phyloP scores from a whole-genome alignment of 53 echinoderm and acorn worm genomes.

The Mesocentrotus franciscanus region DNA sequence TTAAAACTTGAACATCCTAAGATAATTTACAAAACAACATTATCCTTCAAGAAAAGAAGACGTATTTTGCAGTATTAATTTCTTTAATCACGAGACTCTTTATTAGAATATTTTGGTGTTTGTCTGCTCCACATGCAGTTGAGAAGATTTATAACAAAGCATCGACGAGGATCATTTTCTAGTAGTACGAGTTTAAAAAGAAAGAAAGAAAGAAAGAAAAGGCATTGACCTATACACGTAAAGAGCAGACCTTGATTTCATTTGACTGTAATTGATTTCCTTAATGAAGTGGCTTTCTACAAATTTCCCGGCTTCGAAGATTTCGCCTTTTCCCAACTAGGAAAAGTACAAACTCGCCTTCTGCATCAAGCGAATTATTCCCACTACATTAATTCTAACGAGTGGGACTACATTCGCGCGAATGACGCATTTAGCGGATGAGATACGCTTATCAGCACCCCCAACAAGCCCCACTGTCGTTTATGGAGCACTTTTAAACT shows the following conservation, averaged over 20 bases:
- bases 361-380: constrained; percentile 45
- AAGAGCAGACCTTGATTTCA: constrained; percentile 48
- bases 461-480: not conserved
- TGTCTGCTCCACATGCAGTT: too few species aligned
- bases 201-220: not conserved
- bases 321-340: constrained; percentile 25
- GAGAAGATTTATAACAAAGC: not conserved
- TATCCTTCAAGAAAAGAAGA: not conserved
- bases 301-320: constrained; percentile 40
- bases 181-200: not conserved
- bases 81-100: too few species aligned
- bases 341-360: constrained; percentile 44
- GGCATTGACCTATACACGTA: not conserved
- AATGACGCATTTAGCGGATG: constrained; percentile 20
- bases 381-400: constrained; percentile 56
- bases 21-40: not conserved
- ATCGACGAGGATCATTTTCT: not conserved
- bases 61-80: too few species aligned
- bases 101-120: not conserved
- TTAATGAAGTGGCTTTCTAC: constrained; percentile 54
- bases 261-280: constrained; percentile 53
- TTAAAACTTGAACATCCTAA: not conserved
- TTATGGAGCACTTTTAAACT: constrained; percentile 21
- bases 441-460: not conserved
- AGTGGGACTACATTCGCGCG: constrained; percentile 42